Base-by-base conservation (phyloP, 2,113 vertebrate species). In the Phaethon lepturus region DNA sequence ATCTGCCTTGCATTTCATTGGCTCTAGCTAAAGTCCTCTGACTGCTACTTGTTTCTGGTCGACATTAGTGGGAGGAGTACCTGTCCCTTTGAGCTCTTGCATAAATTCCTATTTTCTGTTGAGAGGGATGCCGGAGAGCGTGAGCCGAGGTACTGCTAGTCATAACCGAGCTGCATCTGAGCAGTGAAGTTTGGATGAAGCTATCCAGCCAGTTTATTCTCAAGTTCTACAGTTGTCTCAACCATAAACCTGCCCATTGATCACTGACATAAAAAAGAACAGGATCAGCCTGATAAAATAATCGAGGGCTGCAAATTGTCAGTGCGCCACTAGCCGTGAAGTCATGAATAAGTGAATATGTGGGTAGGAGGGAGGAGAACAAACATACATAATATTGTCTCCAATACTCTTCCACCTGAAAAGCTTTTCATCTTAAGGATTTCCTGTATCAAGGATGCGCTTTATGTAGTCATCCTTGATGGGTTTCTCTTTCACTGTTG, bases 221-320 rank as follows among this genome's bases (percentile, higher is more conserved):
- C 42, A 33, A 20, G 4, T 60, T 24, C 29, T 50, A 4, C 50
- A 44, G n/a, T 29, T 90, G 68, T 64, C 55, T 58, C 20, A 20
- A 8, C 40, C 22, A 2, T 18, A 67, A 81, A n/a, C 17, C 17
- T 58, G 31, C 38, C 20, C 7, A 0, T 7, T n/a, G 58, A 40
- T 67, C 13, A 31, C 31, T 77, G 81, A 60, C 12, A 7, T 18
- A 24, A 26, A 40, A 31, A 38, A 69, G 26, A 69, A 20, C 33
- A 26, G 22, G 17, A 44, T 78, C 55, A 45, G 31, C 47, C 13
- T 62, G 13, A 22, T 62, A 55, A 47, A 62, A 40, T 53, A 38
- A 38, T 62, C 1, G 0, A 25, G 25, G 31, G 22, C 26, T 60
- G 31, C 33, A 69, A n/a, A 33, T 45, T 2, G 2, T n/a, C 18